Base-by-base conservation (phyloP, 2,888 invertebrate genomes). In the Beris chalybata region DNA sequence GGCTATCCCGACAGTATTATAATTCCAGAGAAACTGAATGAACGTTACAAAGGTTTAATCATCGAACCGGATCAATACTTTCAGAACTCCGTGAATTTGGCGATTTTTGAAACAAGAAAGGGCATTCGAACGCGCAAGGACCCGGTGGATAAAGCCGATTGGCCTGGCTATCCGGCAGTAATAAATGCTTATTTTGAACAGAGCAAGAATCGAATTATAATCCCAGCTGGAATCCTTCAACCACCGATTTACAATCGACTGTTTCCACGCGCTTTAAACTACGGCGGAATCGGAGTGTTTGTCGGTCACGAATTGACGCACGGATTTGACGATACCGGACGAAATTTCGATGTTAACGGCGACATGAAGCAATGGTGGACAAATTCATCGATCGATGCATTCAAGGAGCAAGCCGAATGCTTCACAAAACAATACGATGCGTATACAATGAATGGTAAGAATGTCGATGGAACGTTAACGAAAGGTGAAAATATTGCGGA, bases 181-280 rank as follows among this genome's bases (percentile, higher is more conserved):
- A 92, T 95, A 0, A 95, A 95, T 78, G 94, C 95, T 0, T 95
- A 94, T 79, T 95, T 95, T 81, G 92, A 93, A 0, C 93, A 95
- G 0, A 92, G 92, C 0, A 92, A 93, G 79, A 95, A 95, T 79
- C 91, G 92, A 75, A 92, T 93, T 77, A 95, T 95, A 0, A 95
- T 97, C 77, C 96, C 96, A 0, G 95, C 95, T 2, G 95, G 95
- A 0, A 94, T 96, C 59, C 84, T 96, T 0, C 96, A 96, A 76
- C 86, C 90, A 65, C 95, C 95, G 0, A 95, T 96, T 79, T 97
- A 94, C 78, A 91, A 93, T 71, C 88, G 89, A 0, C 84, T 86
- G 66, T 93, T 90, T 78, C 93, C 94, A 0, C 87, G 87, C 73
- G 70, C 71, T 2, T 61, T 72, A 1, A 73, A 73, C 52, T 73